Percentiles rank a stretch among this genome's conserved stretches.
These are phyloP conservation scores for Yponomeuta sedellus DNA, from an alignment of 2,888 invertebrate species.

Conservation along the genomic window DNA sequence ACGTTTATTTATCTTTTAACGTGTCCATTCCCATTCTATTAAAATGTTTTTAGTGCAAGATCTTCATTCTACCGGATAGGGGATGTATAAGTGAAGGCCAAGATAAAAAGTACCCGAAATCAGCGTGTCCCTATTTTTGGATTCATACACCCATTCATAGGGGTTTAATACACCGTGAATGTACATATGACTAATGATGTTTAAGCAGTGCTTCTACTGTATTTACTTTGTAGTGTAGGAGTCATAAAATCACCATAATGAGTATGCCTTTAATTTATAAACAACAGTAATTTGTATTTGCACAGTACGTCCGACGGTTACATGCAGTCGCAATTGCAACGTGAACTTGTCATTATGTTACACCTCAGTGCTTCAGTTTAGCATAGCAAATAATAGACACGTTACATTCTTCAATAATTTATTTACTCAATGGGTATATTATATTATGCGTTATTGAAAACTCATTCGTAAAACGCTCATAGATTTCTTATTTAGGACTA, in stretches of 20 bases:
- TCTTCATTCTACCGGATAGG: too few relatives aligned
- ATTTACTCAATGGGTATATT: background rate
- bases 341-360: conserved; percentile 22
- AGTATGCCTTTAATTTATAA: conserved; percentile 17
- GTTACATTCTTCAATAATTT: conserved; percentile 39
- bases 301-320: conserved; percentile 10
- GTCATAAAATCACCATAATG: conserved; percentile 51
- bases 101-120: too few relatives aligned
- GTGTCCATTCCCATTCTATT: too few relatives aligned
- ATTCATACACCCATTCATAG: too few relatives aligned
- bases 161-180: too few relatives aligned
- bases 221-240: conserved; percentile 17
- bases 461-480: too few relatives aligned
- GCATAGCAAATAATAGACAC: conserved; percentile 68
- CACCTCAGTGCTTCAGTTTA: conserved; percentile 42
- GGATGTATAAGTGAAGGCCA: too few relatives aligned
- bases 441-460: background rate
- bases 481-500: background rate
- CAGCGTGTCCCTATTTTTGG: too few relatives aligned
- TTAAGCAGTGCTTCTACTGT: background rate
- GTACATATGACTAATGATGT: background rate
- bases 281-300: conserved; percentile 12
- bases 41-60: too few relatives aligned
- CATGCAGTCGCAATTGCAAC: background rate
- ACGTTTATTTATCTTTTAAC: too few relatives aligned